Base-by-base conservation (phyloP, 2,888 invertebrate genomes). In the Leucophora obtusa region DNA sequence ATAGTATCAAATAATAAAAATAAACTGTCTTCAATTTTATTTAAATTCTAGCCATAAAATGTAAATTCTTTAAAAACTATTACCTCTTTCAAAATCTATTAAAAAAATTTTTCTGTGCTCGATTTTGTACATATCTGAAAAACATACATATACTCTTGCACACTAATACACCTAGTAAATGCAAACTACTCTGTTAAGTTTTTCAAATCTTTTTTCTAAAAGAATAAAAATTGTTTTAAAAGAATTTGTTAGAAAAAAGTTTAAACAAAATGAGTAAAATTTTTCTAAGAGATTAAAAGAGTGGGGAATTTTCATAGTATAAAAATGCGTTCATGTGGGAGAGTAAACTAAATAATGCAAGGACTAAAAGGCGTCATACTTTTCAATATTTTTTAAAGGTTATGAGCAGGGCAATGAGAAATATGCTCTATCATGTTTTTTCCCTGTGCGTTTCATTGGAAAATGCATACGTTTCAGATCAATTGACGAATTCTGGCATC, bases 141-240 rank as follows among this genome's bases (percentile, higher is more conserved):
- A n/a, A 54, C 18, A 59, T 68, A n/a, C n/a, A n/a, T 21, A 68
- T 18, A 38, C 47, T 28, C 17, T n/a, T 17, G 10, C n/a, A 58
- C 14, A 58, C 56, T 17, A 51, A 33, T 33, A 18, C 35, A 53
- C 18, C 35, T 21, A 14, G 47, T 63, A 15, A 38, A 35, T 18
- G 54, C 24, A 74, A 74, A 62, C 53, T 68, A 59, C 51, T 53
- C 60, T 60, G 50, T 38, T 60, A 72, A 71, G 60, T 66, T 53
- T 35, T 77, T 21, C 11, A 59, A 7, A 60, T 33, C 33, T 33
- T 77, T 56, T 60, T 21, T 54, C 8, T 24, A 47, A 66, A 66
- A 60, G 51, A 74, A 70, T 74, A 56, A 71, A 81, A 81, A 74
- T 81, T 81, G 73, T 81, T 81, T 81, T 77, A 81, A 66, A 81